Evolutionary conservation across 2,888 invertebrate genomes (phyloP), one percentile per base, ranked within the genome.

Genomic region (Pilophorus perplexus): DNA sequence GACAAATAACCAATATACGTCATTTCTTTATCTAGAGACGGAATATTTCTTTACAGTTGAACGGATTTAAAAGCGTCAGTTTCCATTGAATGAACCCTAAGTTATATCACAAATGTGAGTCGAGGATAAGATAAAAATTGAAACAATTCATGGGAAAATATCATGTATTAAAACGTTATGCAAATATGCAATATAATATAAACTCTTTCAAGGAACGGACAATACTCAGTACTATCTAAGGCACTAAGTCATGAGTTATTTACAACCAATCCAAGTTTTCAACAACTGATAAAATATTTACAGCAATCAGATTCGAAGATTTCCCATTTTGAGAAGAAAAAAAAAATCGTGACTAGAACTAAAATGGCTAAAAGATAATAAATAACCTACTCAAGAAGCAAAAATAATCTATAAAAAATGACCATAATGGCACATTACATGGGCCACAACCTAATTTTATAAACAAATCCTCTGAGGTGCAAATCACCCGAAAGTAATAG

Each of bases 191-290:
- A 55, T 57, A 57, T 67, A 57, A 66, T 44, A 67, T 66, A 66
- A 66, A 64, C 40, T 59, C 59, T 68, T 65, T 48, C 68, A 69
- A 70, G 71, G 70, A 71, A 71, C 71, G 66, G 70, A 66, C 68
- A 66, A 68, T 66, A 68, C 60, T 71, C 66, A 70, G 70, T 69
- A 69, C 69, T 60, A 66, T 66, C 72, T 71, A 72, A 71, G 71
- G 71, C 71, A 71, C 71, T 72, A 40, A 59, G 16, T 33, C 10
- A 46, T 71, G 68, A 57, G 59, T 68, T 71, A 71, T 71, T 67
- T 71, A 71, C 70, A 71, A 70, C 68, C n/a, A 70, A 68, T 60
- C 50, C 64, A 68, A 68, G 67, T 70, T 59, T 20, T 48, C 40
- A 62, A 66, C 48, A 46, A 40, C 27, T 33, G 48, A 52, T 18